phyloP scores from a whole-genome alignment of 2,113 vertebrate genomes.

The Aramus guarauna region DNA sequence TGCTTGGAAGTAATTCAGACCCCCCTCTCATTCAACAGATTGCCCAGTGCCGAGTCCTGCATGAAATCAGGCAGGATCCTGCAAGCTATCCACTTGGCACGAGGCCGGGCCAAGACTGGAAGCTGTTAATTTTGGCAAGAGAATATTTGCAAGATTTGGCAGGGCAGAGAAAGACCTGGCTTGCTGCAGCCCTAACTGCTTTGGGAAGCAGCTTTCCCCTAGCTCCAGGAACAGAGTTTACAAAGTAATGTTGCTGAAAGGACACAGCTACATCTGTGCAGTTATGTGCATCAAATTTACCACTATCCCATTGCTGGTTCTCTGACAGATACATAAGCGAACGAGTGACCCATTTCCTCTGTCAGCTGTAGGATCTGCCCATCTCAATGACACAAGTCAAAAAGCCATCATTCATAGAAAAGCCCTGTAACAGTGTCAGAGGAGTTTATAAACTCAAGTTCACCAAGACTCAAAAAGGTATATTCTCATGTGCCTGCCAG shows the following conservation, averaged over 20 bases:
- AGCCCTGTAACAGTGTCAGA: neutral
- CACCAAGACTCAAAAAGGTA: neutral
- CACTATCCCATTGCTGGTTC: rapidly evolving
- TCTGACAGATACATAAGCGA: rapidly evolving
- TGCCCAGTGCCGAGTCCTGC: neutral
- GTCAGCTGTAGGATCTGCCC: neutral
- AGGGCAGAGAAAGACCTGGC: neutral
- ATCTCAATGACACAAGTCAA: neutral
- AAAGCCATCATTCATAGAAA: neutral
- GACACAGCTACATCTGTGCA: rapidly evolving
- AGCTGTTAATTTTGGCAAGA: neutral
- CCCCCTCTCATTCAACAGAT: neutral
- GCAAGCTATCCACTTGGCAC: neutral
- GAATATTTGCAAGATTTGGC: neutral
- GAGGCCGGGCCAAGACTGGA: neutral
- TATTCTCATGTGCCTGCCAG: neutral
- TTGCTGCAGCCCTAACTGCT: neutral
- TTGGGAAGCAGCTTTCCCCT: neutral
- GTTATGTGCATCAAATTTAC: rapidly evolving
- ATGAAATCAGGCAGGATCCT: neutral
- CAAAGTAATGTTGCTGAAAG: neutral
- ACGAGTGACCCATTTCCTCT: rapidly evolving
- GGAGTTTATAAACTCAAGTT: neutral
- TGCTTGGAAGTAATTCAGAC: neutral
- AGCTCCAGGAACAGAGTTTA: neutral